Conservation (phyloP, 2,113 vertebrate genomes). For the Cheilinus undulatus region DNA sequence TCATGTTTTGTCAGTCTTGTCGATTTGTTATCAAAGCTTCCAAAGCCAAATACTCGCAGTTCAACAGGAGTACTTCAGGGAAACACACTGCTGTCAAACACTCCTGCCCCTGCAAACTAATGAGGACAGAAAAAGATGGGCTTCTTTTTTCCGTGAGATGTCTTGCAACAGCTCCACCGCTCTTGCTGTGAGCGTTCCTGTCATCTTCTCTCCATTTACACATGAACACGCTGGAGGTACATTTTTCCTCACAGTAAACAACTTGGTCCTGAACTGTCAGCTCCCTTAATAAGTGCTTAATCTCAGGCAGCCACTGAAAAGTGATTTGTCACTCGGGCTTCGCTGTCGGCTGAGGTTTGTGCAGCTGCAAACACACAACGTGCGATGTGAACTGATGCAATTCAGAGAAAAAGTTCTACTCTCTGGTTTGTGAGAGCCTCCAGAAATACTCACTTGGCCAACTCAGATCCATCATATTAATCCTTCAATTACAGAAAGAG, state of each 20-base stretch:
- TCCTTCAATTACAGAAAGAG: neutral
- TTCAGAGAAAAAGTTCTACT: neutral
- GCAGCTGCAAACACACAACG: neutral
- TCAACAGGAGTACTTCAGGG: conserved; percentile 8
- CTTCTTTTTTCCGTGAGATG: neutral
- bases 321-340: conserved; percentile 29
- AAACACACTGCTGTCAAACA: conserved; percentile 12
- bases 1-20: neutral
- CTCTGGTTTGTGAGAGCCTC: neutral
- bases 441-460: neutral
- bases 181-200: conserved; percentile 25
- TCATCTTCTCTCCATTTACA: conserved; percentile 34
- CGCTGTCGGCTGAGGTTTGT: conserved; percentile 24
- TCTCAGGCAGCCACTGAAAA: conserved; percentile 12
- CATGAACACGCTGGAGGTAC: conserved; percentile 43
- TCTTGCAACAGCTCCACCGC: neutral
- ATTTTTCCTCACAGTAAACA: conserved; percentile 49
- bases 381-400: neutral
- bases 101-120: conserved; percentile 31
- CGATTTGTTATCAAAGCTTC: neutral
- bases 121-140: conserved; percentile 34
- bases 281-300: conserved; percentile 39
- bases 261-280: conserved; percentile 32
- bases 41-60: neutral
- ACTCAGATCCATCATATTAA: neutral